Conservation (phyloP, 2,113 vertebrate species). For the Pseudorasbora parva region DNA sequence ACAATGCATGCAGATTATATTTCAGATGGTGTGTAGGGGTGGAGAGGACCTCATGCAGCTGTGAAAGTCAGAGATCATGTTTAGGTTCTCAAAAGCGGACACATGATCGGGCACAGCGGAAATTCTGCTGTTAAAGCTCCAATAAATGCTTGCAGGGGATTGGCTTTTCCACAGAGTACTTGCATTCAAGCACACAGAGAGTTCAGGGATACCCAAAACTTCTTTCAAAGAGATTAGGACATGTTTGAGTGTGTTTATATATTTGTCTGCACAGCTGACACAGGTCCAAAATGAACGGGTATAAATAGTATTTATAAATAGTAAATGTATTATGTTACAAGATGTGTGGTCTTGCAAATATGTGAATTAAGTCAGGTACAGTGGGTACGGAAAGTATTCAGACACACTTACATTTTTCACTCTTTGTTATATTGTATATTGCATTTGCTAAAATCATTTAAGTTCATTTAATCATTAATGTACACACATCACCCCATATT, state of each 20-base stretch:
- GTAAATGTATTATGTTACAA: neutral
- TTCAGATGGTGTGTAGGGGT: constrained; percentile 16
- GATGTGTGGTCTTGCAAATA: neutral
- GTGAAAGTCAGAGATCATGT: constrained; percentile 41
- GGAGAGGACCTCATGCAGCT: constrained; percentile 47
- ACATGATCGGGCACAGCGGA: constrained; percentile 36
- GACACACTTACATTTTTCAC: too few relatives aligned
- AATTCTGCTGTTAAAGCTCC: constrained; percentile 37
- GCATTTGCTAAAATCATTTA: too few relatives aligned
- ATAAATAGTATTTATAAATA: too few relatives aligned
- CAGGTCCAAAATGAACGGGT: neutral
- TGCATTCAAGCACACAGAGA: constrained; percentile 10
- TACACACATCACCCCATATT: too few relatives aligned
- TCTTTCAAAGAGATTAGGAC: neutral
- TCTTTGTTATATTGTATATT: too few relatives aligned
- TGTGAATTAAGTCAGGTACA: neutral
- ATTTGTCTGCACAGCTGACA: neutral
- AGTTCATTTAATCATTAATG: too few relatives aligned
- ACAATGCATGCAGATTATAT: constrained; percentile 15
- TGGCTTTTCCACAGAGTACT: neutral
- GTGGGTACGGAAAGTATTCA: too few relatives aligned
- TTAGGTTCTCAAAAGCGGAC: constrained; percentile 21
- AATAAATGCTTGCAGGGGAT: constrained; percentile 29
- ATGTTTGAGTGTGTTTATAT: neutral
- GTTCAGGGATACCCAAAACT: neutral